Evolutionary conservation across 2,888 invertebrate genomes (phyloP), one percentile per base, ranked within the genome.

Genomic region (Andrena praecox): DNA sequence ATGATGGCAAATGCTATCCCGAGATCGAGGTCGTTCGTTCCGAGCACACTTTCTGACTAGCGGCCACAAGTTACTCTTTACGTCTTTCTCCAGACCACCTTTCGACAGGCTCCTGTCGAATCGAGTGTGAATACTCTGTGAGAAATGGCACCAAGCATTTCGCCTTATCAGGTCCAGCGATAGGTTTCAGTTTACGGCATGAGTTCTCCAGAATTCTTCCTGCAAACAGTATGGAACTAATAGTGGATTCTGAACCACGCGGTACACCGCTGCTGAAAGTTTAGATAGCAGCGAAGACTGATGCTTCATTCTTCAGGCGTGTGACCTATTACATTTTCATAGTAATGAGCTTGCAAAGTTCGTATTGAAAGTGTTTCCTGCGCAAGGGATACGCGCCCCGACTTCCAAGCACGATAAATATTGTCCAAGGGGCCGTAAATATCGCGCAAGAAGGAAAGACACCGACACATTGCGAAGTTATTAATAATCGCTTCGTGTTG

Each of bases 1-100:
- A 80, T 69, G 81, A 80, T n/a, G 48, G 50, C 33, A 52, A 7
- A 62, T 54, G 76, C 56, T 56, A 27, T 42, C 33, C 54, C 10
- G 52, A 16, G 31, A 78, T 80, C 20, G 66, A 52, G 42, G 52
- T 80, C 71, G 78, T 80, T 67, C 66, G 67, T 63, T 24, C 54
- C 20, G n/a, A 48, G 33, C 60, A 59, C 50, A 54, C 69, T 56
- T 48, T 63, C 31, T n/a, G n/a, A 24, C 16, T 8, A 8, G 0
- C n/a, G 54, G 12, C 27, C 31, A 60, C 54, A 63, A 68, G 77
- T 78, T 78, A 77, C 42, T 77, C 64, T 29, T 60, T 7, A 33
- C 35, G 48, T 59, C 33, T 27, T 66, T 66, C 59, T 54, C 64
- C 4, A 0, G 50, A 64, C 24, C 79, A 35, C 70, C n/a, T 56